phyloP scores from a whole-genome alignment of 2,888 invertebrate genomes.

The Synergus gifuensis region DNA sequence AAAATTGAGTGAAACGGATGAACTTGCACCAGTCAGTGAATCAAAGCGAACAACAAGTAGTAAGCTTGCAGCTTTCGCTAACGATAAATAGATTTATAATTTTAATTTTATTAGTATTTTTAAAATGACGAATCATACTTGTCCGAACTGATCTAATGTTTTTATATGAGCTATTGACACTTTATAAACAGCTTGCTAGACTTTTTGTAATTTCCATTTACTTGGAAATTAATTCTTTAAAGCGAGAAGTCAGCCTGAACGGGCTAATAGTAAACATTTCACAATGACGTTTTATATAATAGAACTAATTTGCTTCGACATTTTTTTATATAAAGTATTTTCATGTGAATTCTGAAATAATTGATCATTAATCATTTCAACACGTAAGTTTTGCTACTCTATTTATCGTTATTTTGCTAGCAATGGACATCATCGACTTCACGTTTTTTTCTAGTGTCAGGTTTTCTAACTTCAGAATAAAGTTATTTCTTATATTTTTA shows the following conservation, averaged over 20 bases:
- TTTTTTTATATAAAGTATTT: not conserved
- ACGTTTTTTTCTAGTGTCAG: not conserved
- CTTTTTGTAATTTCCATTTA: not conserved
- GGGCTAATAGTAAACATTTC: not conserved
- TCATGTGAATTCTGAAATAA: not conserved
- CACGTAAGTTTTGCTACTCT: not conserved
- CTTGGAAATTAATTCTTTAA: not conserved
- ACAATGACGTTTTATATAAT: not conserved
- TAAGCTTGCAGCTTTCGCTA: slow-evolving; percentile 65
- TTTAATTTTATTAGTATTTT: not conserved
- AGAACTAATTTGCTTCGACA: not conserved
- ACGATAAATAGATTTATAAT: not conserved
- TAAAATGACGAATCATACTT: not conserved
- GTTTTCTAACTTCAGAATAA: not conserved
- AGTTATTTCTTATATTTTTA: not conserved
- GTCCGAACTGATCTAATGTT: not conserved
- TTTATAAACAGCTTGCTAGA: slow-evolving; percentile 7
- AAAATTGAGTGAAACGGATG: slow-evolving; percentile 57
- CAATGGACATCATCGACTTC: not conserved
- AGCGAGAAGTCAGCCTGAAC: not conserved
- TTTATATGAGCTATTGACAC: not conserved
- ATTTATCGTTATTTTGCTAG: not conserved
- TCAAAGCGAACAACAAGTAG: slow-evolving; percentile 53
- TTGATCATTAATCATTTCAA: not conserved
- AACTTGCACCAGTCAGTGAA: not conserved